Conservation (phyloP, 2,888 invertebrate genomes). For the Lingula anatina region DNA sequence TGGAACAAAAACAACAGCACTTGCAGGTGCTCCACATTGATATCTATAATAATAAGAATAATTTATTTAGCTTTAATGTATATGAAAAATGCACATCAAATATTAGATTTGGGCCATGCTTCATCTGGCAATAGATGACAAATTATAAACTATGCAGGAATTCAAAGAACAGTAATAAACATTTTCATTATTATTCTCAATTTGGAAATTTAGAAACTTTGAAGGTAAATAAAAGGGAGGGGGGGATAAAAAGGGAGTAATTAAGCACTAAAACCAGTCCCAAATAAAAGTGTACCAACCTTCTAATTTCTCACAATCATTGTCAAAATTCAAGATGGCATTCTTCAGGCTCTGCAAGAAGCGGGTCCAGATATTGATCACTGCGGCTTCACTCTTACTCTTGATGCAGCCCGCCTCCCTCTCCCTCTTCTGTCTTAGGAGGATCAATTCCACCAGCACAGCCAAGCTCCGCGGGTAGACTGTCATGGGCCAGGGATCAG, state of each 20-base stretch:
- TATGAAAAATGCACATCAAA: no score
- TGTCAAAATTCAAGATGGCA: conserved; percentile 64
- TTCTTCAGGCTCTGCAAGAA: conserved; percentile 83
- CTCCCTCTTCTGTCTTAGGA: conserved; percentile 57
- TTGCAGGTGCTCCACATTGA: conserved; percentile 95
- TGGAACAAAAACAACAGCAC: conserved; percentile 89
- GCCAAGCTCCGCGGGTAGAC: conserved; percentile 73
- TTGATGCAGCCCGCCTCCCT: conserved; percentile 62
- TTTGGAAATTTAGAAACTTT: no score
- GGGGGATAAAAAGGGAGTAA: no score
- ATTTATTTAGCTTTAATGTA: no score
- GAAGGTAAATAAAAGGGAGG: no score
- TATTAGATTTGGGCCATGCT: no score
- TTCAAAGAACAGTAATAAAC: no score
- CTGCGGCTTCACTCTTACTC: conserved; percentile 81
- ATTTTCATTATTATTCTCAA: no score
- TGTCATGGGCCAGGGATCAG: conserved; percentile 67
- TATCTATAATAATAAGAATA: conserved; percentile 57
- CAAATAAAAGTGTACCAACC: no score
- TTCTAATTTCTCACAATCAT: conserved; percentile 32
- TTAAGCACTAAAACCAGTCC: no score
- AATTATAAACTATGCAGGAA: neutral
- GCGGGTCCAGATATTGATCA: conserved; percentile 87
- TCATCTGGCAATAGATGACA: no score
- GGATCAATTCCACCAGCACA: conserved; percentile 76